These are phyloP conservation scores for Mya arenaria DNA, from an alignment of 1,140 invertebrate genomes.

Conservation along the genomic window DNA sequence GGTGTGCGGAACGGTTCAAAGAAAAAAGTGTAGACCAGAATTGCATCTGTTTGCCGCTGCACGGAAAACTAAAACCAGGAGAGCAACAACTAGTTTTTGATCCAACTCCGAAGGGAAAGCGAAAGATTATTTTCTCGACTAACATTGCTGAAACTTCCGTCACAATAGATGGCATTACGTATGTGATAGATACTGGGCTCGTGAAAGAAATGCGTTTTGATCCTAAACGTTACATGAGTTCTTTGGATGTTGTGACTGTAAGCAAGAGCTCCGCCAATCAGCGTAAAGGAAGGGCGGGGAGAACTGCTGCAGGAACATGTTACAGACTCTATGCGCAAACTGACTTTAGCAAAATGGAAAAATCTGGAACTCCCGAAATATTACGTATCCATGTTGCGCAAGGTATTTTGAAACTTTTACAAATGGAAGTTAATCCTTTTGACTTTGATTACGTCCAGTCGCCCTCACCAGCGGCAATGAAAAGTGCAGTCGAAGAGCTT, in stretches of 20 bases:
- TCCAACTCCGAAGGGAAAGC: conserved; percentile 51
- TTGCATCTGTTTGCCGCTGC: conserved; percentile 86
- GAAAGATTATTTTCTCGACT: conserved; percentile 79
- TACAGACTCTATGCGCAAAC: conserved; percentile 74
- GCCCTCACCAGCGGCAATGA: conserved; percentile 64
- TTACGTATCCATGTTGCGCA: conserved; percentile 71
- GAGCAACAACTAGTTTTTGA: conserved; percentile 88
- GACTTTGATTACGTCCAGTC: conserved; percentile 76
- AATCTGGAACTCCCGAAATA: conserved; percentile 72
- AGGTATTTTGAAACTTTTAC: conserved; percentile 71
- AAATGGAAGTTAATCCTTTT: conserved; percentile 68
- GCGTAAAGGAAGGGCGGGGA: conserved; percentile 77
- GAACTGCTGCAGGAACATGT: conserved; percentile 72
- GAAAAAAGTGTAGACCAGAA: conserved; percentile 17
- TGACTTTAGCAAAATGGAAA: conserved; percentile 65
- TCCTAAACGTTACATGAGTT: conserved; percentile 69
- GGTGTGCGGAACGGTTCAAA: conserved; percentile 64
- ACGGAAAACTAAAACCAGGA: conserved; percentile 97
- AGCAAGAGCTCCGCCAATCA: conserved; percentile 77
- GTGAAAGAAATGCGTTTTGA: conserved; percentile 77
- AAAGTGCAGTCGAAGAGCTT: conserved; percentile 63
- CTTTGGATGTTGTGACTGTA: conserved; percentile 62
- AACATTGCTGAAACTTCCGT: conserved; percentile 80
- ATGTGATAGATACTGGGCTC: conserved; percentile 79
- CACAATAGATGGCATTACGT: conserved; percentile 77